Base-by-base conservation (phyloP, 1,140 invertebrate species). In the Drosophila ambigua region DNA sequence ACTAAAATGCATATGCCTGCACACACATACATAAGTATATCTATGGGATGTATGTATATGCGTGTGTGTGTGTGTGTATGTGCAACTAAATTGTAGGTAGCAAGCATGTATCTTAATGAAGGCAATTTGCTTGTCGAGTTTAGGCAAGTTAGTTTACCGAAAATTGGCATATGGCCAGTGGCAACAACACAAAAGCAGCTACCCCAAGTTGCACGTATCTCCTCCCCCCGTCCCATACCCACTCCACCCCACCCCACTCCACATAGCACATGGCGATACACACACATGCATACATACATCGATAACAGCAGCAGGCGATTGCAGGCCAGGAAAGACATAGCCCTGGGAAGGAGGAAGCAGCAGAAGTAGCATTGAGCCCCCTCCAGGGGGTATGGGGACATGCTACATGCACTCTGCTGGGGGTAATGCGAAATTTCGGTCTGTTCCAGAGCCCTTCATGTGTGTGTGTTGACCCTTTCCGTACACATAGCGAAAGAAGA, bases 131-230 rank as follows among this genome's bases (percentile, higher is more conserved):
- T 88, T 88, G 83, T 88, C 83, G 83, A 87, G 83, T 88, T 88
- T 89, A 88, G 83, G 83, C 84, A 89, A 88, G 83, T 88, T 89
- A 88, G 83, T 88, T 88, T 88, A 89, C 83, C 83, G 84, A 88
- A 88, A 88, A 89, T 88, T 89, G 83, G 84, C 83, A 88, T 88
- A 88, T 88, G 83, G 83, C 83, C 83, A 89, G 79, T 89, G 89
- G 83, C 83, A 89, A 83, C 79, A 88, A 77, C 35, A 39, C 35
- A 39, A 39, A 39, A 39, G 35, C 35, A 39, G 35, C 35, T 13
- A 39, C 35, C 35, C 35, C 35, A 76, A 79, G 83, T 79, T 28
- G 50, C 65, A 49, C 39, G 35, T 74, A 26, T 39, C n/a, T 60
- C 49, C 45, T 35, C 26, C 23, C 24, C 66, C 15, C 62, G 23